These are phyloP conservation scores for Limnephilus marmoratus DNA, from an alignment of 2,888 invertebrate genomes.

Conservation along the genomic window DNA sequence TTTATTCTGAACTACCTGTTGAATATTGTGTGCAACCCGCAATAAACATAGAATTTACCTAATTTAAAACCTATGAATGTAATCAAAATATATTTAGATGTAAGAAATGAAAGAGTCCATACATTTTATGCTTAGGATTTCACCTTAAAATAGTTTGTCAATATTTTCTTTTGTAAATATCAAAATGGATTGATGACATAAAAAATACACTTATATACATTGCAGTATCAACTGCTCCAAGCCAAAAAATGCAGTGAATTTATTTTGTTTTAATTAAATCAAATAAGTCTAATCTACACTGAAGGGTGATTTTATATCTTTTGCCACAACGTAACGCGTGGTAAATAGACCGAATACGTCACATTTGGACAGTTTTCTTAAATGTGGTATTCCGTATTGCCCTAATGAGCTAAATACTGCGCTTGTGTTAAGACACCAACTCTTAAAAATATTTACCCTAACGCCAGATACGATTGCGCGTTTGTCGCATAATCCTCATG, in stretches of 20 bases:
- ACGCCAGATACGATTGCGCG: too few relatives aligned
- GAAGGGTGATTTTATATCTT: too few relatives aligned
- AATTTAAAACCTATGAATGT: neutral
- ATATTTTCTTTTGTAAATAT: neutral
- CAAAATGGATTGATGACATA: neutral
- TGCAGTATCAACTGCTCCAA: neutral
- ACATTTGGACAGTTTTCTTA: too few relatives aligned
- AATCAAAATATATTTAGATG: neutral
- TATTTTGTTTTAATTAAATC: neutral
- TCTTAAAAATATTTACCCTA: too few relatives aligned
- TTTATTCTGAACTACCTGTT: constrained; percentile 23
- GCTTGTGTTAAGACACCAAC: too few relatives aligned
- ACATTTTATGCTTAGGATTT: neutral
- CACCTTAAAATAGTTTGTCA: neutral
- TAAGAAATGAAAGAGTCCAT: neutral
- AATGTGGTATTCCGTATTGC: too few relatives aligned
- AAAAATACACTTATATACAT: too few relatives aligned
- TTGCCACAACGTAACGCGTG: too few relatives aligned
- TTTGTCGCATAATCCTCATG: too few relatives aligned
- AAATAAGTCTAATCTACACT: too few relatives aligned
- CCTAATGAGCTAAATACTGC: too few relatives aligned
- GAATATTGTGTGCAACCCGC: neutral
- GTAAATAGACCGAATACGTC: too few relatives aligned
- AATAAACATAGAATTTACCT: constrained; percentile 20
- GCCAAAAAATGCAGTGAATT: neutral